phyloP scores from a whole-genome alignment of 2,888 invertebrate genomes.

The Sarcophaga variegata region DNA sequence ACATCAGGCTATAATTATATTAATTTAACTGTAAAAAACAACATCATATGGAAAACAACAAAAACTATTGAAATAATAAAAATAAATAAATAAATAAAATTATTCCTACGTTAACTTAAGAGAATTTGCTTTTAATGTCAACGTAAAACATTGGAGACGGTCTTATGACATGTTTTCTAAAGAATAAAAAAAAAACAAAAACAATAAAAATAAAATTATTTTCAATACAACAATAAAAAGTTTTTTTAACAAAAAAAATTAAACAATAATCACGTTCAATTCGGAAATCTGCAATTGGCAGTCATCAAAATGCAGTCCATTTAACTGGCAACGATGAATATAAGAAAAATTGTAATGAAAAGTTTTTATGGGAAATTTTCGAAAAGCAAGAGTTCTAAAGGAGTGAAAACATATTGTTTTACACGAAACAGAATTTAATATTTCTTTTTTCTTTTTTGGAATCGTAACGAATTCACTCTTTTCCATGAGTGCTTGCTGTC shows the following conservation, averaged over 20 bases:
- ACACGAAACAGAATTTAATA: not conserved
- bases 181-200: not conserved
- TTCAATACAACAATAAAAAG: conserved; percentile 22
- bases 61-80: not conserved
- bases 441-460: not conserved
- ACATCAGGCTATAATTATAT: conserved; percentile 58
- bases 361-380: conserved; percentile 4
- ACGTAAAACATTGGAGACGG: not conserved
- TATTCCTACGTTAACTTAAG: not conserved
- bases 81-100: not conserved
- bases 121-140: not conserved
- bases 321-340: conserved; percentile 1
- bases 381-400: not conserved
- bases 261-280: conserved; percentile 57
- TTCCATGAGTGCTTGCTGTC: not conserved
- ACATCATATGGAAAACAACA: conserved; percentile 46
- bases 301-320: conserved; percentile 25
- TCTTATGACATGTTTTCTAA: not conserved
- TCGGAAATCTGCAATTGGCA: conserved; percentile 38
- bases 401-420: not conserved
- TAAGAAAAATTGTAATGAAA: not conserved
- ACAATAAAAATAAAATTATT: conserved; percentile 11
- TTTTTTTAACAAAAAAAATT: conserved; percentile 20
- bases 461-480: conserved; percentile 2
- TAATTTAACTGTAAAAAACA: conserved; percentile 56